Base-by-base conservation (phyloP, 2,888 invertebrate genomes). In the Branchellion lobata region DNA sequence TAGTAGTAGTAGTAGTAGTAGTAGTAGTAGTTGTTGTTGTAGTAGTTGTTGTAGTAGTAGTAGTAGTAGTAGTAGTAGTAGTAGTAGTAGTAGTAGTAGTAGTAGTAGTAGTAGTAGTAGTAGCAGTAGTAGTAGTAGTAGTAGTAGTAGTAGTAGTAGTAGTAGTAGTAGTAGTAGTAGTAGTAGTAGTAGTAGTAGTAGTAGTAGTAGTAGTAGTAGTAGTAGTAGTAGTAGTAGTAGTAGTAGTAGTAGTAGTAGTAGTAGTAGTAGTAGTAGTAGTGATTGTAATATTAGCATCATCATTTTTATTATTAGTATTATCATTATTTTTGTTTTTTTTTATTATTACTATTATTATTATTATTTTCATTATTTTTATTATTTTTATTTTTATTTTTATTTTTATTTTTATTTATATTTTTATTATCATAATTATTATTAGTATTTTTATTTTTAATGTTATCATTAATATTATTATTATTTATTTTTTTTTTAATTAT, bases 81-180 rank as follows among this genome's bases (percentile, higher is more conserved):
- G 68, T 24, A 68, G 68, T 68, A 14, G 68, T 68, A 24, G n/a
- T 68, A 68, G 24, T 27, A 68, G 29, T 33, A 72, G 14, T 72
- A 72, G 14, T 72, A 72, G 72, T 72, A 72, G 29, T 68, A 68
- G 29, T 68, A 68, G 29, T 68, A 68, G 29, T 24, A 68, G 29
- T 24, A 68, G 68, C 29, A 68, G 68, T 68, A 68, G 68, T 68
- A 68, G 33, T 18, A 72, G 72, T 72, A 72, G 72, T 72, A 72
- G 72, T 72, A 72, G 72, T 72, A 72, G 72, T 18, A 72, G 72
- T 72, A 72, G 72, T 72, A 72, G 72, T 72, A 72, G 72, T 72
- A 72, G 72, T 72, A 72, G 72, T 72, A 72, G 72, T 72, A 72
- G 72, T 72, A 29, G 72, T 72, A 72, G 72, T 72, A 29, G 72